phyloP scores from a whole-genome alignment of 2,888 invertebrate species.

The Ceriagrion tenellum region DNA sequence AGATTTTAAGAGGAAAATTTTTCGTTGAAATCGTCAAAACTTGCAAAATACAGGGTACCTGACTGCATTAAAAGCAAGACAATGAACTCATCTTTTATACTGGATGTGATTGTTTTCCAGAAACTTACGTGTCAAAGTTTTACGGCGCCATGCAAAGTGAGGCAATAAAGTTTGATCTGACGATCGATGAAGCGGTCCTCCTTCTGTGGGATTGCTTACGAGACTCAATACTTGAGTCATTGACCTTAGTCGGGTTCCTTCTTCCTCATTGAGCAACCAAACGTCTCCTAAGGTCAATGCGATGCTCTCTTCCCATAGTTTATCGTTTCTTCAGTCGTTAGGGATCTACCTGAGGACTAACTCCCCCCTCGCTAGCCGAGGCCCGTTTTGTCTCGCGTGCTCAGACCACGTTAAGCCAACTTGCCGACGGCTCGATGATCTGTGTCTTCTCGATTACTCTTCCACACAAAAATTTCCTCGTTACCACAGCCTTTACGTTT shows the following conservation, averaged over 20 bases:
- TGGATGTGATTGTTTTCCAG: not conserved
- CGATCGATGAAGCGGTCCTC: not conserved
- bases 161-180: not conserved
- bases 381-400: too few species aligned
- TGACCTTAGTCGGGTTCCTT: not conserved
- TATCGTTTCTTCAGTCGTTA: not conserved
- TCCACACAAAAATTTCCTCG: too few species aligned
- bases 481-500: too few species aligned
- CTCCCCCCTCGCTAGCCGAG: too few species aligned
- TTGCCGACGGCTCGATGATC: too few species aligned
- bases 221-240: not conserved
- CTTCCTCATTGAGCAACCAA: not conserved
- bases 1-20: too few species aligned
- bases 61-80: not conserved
- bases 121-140: not conserved
- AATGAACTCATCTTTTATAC: not conserved
- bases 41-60: not conserved
- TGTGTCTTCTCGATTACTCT: too few species aligned
- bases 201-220: not conserved
- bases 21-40: not conserved
- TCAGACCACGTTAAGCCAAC: too few species aligned
- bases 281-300: not conserved
- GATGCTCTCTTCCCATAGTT: not conserved
- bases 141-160: not conserved
- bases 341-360: not conserved